phyloP scores from a whole-genome alignment of 2,888 invertebrate species.

The Eupithecia vulgata region DNA sequence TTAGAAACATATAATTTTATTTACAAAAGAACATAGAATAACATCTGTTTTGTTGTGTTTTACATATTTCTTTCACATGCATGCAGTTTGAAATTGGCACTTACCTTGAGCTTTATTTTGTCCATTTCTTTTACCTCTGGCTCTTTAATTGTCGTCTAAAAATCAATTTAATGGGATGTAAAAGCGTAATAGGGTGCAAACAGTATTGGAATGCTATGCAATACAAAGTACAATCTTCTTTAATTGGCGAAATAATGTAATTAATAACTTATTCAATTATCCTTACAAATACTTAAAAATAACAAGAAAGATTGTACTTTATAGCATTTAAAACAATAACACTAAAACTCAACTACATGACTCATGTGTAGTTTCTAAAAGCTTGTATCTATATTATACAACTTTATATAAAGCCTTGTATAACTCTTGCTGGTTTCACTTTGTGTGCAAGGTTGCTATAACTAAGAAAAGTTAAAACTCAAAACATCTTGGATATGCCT shows the following conservation, averaged over 20 bases:
- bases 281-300: neutral
- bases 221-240: conserved; percentile 26
- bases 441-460: conserved; percentile 13
- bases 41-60: conserved; percentile 6
- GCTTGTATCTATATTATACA: conserved; percentile 20
- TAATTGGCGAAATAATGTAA: neutral
- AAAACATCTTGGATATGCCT: conserved; percentile 23
- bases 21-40: conserved; percentile 49
- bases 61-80: conserved; percentile 44
- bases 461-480: conserved; percentile 16
- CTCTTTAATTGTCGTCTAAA: conserved; percentile 75
- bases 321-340: conserved; percentile 9
- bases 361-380: conserved; percentile 39
- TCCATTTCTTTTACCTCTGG: conserved; percentile 66
- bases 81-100: conserved; percentile 48
- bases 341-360: conserved; percentile 31
- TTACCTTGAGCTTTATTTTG: conserved; percentile 79
- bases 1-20: conserved; percentile 55
- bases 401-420: conserved; percentile 30
- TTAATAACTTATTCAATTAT: neutral
- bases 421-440: conserved; percentile 22
- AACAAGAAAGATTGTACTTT: conserved; percentile 35
- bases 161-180: conserved; percentile 64
- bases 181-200: conserved; percentile 61
- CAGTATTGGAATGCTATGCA: conserved; percentile 16